Evolutionary conservation across 1,140 invertebrate genomes (phyloP).

Genomic region (Eufriesea mexicana): DNA sequence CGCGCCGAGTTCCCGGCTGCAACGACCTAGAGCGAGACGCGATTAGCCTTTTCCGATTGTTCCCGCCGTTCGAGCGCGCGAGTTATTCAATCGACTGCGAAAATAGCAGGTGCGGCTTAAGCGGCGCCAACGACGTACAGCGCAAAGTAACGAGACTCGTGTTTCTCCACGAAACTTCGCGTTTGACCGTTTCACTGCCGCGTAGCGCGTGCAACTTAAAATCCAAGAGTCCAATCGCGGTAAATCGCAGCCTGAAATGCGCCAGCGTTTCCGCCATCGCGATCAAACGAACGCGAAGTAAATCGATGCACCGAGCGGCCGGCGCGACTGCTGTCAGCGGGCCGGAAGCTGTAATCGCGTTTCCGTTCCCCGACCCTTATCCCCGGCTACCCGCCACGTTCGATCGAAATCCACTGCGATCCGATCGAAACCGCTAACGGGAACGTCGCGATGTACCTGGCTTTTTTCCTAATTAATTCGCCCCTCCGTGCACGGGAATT

Average conservation of each 20-base stretch:
- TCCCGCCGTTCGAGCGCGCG: neutral
- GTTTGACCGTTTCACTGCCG: neutral
- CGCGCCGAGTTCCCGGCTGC: neutral
- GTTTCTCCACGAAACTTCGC: neutral
- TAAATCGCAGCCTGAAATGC: neutral
- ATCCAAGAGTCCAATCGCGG: neutral
- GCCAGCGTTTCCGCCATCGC: neutral
- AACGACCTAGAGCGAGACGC: neutral
- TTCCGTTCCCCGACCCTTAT: neutral
- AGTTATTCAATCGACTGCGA: conserved; percentile 53
- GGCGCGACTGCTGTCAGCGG: neutral
- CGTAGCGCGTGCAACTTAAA: too few relatives aligned
- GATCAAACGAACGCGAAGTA: conserved; percentile 4
- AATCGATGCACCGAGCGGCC: neutral
- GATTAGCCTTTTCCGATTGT: conserved; percentile 19
- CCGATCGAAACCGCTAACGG: neutral
- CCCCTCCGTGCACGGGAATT: too few relatives aligned
- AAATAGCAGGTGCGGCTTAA: conserved; percentile 37
- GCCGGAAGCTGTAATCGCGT: conserved; percentile 19
- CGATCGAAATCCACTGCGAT: neutral
- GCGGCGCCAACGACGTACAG: neutral
- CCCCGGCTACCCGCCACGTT: too few relatives aligned
- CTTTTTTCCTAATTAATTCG: neutral
- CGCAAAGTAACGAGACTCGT: neutral
- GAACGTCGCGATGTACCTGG: too few relatives aligned